Conservation (phyloP, 1,140 invertebrate species). For the Ladona fulva region DNA sequence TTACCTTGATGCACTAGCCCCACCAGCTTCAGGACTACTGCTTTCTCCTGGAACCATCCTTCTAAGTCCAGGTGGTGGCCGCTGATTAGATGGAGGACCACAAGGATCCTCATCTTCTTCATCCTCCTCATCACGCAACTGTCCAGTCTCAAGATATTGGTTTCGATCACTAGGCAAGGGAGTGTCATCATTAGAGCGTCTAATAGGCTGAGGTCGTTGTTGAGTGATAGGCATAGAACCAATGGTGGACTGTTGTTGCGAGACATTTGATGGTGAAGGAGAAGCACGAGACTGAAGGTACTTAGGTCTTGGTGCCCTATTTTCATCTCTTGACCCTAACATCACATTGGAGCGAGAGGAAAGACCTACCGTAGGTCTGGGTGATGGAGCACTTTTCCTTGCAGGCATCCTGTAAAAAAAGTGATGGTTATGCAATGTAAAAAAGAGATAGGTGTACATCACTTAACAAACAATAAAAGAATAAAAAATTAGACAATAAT, state of each 20-base stretch:
- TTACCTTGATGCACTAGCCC: constrained; percentile 12
- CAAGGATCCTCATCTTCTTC: constrained; percentile 19
- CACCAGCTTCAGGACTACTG: constrained; percentile 14
- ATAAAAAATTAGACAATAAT: too few relatives aligned
- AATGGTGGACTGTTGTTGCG: not conserved
- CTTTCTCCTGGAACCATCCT: constrained; percentile 36
- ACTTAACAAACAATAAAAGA: not conserved
- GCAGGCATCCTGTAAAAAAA: not conserved
- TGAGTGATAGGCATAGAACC: constrained; percentile 18
- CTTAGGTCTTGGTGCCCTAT: not conserved
- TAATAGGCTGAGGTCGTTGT: constrained; percentile 26
- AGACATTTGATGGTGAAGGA: not conserved
- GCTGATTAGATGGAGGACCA: constrained; percentile 16
- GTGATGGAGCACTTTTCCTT: not conserved
- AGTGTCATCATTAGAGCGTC: constrained; percentile 51
- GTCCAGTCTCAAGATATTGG: constrained; percentile 61
- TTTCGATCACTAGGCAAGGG: constrained; percentile 50
- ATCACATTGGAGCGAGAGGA: not conserved
- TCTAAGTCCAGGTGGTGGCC: constrained; percentile 33
- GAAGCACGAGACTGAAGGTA: not conserved
- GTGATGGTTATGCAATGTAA: not conserved
- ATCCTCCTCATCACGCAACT: constrained; percentile 45
- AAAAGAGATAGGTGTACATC: not conserved
- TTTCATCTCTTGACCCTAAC: not conserved
- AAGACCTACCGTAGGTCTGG: not conserved